Percentiles rank a stretch among this genome's conserved stretches.
These are phyloP conservation scores for Drosophila miranda DNA, from an alignment of 1,140 invertebrate species.

Conservation along the genomic window DNA sequence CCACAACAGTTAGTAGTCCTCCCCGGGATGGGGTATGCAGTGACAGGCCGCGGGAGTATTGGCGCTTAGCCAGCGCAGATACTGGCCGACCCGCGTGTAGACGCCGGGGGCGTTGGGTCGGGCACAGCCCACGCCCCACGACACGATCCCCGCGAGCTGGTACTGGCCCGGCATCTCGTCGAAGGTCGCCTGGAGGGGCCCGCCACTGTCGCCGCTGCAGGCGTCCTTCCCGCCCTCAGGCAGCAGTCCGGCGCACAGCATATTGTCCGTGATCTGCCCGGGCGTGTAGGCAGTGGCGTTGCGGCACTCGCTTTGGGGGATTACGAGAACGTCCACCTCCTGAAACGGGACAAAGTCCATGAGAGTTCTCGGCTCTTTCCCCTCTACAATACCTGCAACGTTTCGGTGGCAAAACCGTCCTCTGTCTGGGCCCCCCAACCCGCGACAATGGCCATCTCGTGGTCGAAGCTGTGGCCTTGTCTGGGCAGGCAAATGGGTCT, in stretches of 20 bases:
- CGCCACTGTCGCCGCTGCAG: constrained; percentile 87
- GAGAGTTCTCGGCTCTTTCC: fast-evolving
- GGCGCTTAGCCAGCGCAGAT: constrained; percentile 86
- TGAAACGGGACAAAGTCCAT: constrained; percentile 32
- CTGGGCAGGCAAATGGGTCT: constrained; percentile 89
- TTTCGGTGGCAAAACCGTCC: constrained; percentile 84
- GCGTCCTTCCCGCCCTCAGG: constrained; percentile 83
- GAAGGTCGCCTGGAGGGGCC: constrained; percentile 84
- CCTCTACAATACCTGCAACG: constrained; percentile 51
- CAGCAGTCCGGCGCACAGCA: constrained; percentile 83
- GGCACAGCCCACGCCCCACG: constrained; percentile 88
- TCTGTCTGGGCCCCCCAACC: constrained; percentile 88
- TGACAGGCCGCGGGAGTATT: constrained; percentile 86
- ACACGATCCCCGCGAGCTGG: constrained; percentile 84
- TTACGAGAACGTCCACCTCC: constrained; percentile 84
- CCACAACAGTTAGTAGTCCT: constrained; percentile 34
- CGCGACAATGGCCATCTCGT: constrained; percentile 83
- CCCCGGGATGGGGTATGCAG: constrained; percentile 36
- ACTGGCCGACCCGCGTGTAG: constrained; percentile 88
- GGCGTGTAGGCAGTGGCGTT: constrained; percentile 50
- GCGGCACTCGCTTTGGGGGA: constrained; percentile 64
- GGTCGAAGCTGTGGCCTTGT: constrained; percentile 85
- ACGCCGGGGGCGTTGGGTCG: constrained; percentile 86
- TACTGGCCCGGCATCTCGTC: constrained; percentile 48
- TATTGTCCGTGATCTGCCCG: constrained; percentile 65